Conservation (phyloP, 2,888 invertebrate genomes). For the Ecdyonurus torrentis region DNA sequence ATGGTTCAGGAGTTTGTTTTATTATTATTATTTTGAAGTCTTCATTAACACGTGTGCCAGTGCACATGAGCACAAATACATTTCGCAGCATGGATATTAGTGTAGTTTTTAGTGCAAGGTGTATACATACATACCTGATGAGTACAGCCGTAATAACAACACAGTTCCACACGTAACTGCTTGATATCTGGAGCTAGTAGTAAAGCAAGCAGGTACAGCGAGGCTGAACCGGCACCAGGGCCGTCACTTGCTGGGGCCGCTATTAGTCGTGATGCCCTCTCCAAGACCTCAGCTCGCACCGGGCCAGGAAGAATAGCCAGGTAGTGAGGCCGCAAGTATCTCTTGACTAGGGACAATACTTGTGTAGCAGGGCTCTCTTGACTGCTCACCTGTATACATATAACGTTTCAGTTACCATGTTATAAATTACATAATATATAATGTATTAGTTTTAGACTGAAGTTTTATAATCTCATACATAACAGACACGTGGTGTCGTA, state of each 20-base stretch:
- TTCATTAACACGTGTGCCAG: too few species aligned
- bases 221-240: slow-evolving; percentile 25
- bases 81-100: too few species aligned
- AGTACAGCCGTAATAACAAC: slow-evolving; percentile 30
- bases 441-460: too few species aligned
- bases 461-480: too few species aligned
- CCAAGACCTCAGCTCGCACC: slow-evolving; percentile 24
- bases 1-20: too few species aligned
- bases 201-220: slow-evolving; percentile 24
- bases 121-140: slow-evolving; percentile 23
- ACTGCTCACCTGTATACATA: slow-evolving; percentile 20
- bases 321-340: slow-evolving; percentile 25
- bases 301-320: slow-evolving; percentile 24
- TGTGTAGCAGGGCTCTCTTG: slow-evolving; percentile 25
- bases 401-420: too few species aligned
- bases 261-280: slow-evolving; percentile 24
- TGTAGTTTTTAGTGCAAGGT: too few species aligned
- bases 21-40: too few species aligned
- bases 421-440: too few species aligned
- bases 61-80: too few species aligned
- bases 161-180: slow-evolving; percentile 25
- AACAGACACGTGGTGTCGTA: too few species aligned
- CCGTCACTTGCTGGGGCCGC: slow-evolving; percentile 24
- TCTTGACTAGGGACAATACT: slow-evolving; percentile 23
- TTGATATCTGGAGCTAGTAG: slow-evolving; percentile 26